phyloP scores from a whole-genome alignment of 2,888 invertebrate species.

The Drosophila rellima region DNA sequence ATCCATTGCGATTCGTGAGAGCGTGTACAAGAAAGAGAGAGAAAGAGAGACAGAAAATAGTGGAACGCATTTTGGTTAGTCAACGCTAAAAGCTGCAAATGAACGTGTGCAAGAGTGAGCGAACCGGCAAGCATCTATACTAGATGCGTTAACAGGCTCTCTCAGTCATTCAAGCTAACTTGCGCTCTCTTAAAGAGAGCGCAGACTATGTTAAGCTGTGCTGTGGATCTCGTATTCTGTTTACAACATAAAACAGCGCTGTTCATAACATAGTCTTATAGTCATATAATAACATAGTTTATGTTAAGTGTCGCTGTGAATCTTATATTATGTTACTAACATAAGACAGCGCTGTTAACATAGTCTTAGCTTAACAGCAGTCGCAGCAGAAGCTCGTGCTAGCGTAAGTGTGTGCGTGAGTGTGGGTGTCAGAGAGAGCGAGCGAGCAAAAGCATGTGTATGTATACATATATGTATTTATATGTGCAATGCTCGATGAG shows the following conservation, averaged over 20 bases:
- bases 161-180: neutral
- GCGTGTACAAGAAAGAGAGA: slow-evolving; percentile 16
- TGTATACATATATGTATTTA: slow-evolving; percentile 2
- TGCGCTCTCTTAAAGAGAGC: neutral
- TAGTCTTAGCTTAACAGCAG: slow-evolving; percentile 9
- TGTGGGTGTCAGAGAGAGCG: slow-evolving; percentile 6
- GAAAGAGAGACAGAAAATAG: slow-evolving; percentile 28
- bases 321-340: neutral
- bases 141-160: neutral
- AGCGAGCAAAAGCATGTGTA: slow-evolving; percentile 17
- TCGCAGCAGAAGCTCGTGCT: neutral
- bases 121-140: neutral
- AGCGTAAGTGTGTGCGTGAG: slow-evolving; percentile 17
- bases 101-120: neutral
- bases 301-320: neutral
- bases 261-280: neutral
- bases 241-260: neutral
- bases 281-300: too few relatives aligned
- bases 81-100: slow-evolving; percentile 8
- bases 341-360: neutral
- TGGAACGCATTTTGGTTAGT: slow-evolving; percentile 38
- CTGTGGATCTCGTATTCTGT: neutral
- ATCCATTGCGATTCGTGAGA: neutral
- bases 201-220: neutral
- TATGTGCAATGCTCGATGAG: slow-evolving; percentile 32